Base-by-base conservation (phyloP, 2,113 vertebrate genomes). In the Furnarius figulus region DNA sequence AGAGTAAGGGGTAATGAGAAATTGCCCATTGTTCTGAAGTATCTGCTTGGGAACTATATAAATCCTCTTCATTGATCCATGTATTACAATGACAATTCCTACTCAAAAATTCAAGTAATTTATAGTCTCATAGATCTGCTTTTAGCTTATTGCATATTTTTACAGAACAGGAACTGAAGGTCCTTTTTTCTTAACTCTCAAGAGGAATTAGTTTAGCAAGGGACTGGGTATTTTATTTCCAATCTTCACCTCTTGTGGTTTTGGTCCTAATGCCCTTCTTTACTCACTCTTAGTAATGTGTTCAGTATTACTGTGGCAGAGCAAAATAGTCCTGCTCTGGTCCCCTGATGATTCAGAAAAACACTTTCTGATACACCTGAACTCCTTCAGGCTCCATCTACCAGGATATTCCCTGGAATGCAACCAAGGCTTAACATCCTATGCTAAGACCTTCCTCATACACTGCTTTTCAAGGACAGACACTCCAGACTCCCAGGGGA, bases 1-100 rank as follows among this genome's bases (percentile, higher is more conserved):
- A 90, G 50, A 93, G 63, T 88, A 86, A 93, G 93, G 85, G 75
- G 53, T 90, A 96, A 96, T 88, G 87, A 96, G 94, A 88, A 95
- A 96, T 94, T 93, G 93, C 92, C 93, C 87, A 63, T 56, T 92
- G 47, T 86, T 93, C 79, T 90, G 80, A 95, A 95, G 56, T 73
- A 90, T 65, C 92, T 96, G 52, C 90, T 88, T 84, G 52, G 88
- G 75, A 89, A 90, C 82, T 89, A 11, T 31, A 93, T 95, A 94
- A 96, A 94, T 95, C 65, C 67, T 81, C 53, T 90, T 86, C 77
- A 94, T 93, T 91, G 87, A 96, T 93, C 85, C 23, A 65, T 88
- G 35, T 59, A 88, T 92, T 90, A 84, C 68, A 81, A 65, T 56
- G 93, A 92, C 87, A 94, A 93, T 84, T 95, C 65, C 87, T 83